A percentile compares a stretch with the other conserved stretches of the same genome.
phyloP scores from a whole-genome alignment of 1,140 invertebrate genomes.

The Batillaria attramentaria region DNA sequence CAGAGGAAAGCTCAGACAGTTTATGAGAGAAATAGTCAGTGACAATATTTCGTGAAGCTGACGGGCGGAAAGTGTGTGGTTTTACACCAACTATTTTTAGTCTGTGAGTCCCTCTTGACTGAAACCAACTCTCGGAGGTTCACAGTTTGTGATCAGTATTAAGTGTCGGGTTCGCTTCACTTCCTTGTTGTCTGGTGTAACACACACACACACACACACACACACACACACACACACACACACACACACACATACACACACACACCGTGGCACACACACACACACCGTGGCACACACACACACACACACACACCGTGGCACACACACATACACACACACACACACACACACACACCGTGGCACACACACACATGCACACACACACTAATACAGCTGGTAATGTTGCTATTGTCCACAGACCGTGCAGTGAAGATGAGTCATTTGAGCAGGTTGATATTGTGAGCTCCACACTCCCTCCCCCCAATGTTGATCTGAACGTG shows the following conservation, averaged over 20 bases:
- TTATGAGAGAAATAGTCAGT: neutral
- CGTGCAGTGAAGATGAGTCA: conserved; percentile 54
- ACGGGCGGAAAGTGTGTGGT: too few species aligned
- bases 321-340: neutral
- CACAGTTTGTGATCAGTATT: too few species aligned
- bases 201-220: too few species aligned
- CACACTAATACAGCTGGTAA: neutral
- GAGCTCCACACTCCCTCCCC: conserved; percentile 26
- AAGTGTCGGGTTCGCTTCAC: too few species aligned
- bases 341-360: too few species aligned
- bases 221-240: too few species aligned
- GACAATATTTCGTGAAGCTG: neutral
- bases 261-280: neutral
- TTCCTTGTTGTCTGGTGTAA: too few species aligned
- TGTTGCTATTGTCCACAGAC: conserved; percentile 33
- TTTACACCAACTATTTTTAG: too few species aligned
- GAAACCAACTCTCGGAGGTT: too few species aligned
- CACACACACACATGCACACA: neutral
- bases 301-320: neutral
- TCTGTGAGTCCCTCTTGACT: too few species aligned
- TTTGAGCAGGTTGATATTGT: conserved; percentile 58
- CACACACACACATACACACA: neutral
- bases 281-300: neutral
- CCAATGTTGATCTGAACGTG: conserved; percentile 22
- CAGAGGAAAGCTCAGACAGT: neutral